A percentile compares a stretch with the other conserved stretches of the same genome.
phyloP scores from a whole-genome alignment of 2,888 invertebrate genomes.

The Spilarctia lutea region DNA sequence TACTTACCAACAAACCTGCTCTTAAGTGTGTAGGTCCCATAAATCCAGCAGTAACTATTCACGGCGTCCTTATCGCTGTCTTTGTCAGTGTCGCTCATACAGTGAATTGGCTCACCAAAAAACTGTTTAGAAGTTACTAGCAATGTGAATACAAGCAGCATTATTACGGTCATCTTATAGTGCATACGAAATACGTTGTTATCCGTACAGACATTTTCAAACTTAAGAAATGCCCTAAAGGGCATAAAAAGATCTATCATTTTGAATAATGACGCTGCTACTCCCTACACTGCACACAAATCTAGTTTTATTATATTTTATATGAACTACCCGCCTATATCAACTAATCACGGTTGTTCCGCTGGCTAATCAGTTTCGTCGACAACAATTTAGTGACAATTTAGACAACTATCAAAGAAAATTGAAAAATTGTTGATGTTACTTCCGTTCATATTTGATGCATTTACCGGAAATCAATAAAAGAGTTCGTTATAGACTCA shows the following conservation, averaged over 20 bases:
- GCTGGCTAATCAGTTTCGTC: neutral
- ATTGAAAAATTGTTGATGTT: neutral
- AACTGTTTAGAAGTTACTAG: conserved; percentile 93
- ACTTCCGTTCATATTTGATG: neutral
- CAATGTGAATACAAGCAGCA: conserved; percentile 91
- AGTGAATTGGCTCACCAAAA: conserved; percentile 94
- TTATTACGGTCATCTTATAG: conserved; percentile 90
- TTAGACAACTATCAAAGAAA: conserved; percentile 7
- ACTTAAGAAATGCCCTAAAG: conserved; percentile 89
- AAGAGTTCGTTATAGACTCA: neutral
- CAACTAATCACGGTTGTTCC: conserved; percentile 5
- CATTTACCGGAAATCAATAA: conserved; percentile 10
- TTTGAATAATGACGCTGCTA: conserved; percentile 42
- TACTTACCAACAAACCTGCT: conserved; percentile 74
- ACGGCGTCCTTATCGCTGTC: conserved; percentile 86
- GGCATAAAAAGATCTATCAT: conserved; percentile 90
- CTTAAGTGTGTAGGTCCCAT: conserved; percentile 89
- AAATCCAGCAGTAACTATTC: conserved; percentile 93
- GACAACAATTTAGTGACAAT: conserved; percentile 10
- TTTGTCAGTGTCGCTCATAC: conserved; percentile 85
- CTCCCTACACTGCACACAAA: neutral
- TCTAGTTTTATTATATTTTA: neutral
- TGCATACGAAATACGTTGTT: conserved; percentile 92
- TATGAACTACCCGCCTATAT: conserved; percentile 39
- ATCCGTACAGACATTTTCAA: conserved; percentile 90